These are phyloP conservation scores for Hystrix brachyura DNA, from an alignment of 2,113 vertebrate species.

Conservation along the genomic window DNA sequence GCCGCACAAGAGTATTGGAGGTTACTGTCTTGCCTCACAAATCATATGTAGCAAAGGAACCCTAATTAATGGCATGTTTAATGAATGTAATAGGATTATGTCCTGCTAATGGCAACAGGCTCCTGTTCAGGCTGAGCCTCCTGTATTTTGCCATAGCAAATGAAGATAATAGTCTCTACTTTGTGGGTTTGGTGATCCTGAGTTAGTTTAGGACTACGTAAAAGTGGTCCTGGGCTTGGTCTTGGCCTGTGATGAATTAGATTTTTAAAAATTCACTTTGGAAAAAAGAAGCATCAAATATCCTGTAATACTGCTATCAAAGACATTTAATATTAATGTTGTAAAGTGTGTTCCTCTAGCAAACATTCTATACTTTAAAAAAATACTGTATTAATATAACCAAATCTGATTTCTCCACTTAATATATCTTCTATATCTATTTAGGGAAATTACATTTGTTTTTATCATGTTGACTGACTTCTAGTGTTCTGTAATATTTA, in stretches of 20 bases:
- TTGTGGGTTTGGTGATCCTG: not conserved
- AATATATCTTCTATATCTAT: conserved; percentile 1
- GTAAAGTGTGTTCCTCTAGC: not conserved
- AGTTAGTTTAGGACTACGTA: not conserved
- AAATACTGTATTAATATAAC: not conserved
- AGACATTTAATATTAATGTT: not conserved
- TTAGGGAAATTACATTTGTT: not conserved
- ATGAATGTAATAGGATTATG: not conserved
- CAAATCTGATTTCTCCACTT: conserved; percentile 40
- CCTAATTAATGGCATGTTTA: not conserved
- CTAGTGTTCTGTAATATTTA: conserved; percentile 2
- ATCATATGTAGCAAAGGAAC: not conserved
- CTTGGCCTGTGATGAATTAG: not conserved
- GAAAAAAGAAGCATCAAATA: not conserved
- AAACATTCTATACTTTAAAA: not conserved
- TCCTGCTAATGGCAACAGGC: not conserved
- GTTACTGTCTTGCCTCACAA: not conserved
- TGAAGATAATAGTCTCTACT: not conserved
- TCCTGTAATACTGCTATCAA: not conserved
- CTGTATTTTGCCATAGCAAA: not conserved
- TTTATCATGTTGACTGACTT: not conserved
- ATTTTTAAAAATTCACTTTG: conserved; percentile 39
- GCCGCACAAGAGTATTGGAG: not conserved
- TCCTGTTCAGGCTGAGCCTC: not conserved
- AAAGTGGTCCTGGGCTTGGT: not conserved